phyloP scores from a whole-genome alignment of 2,797 vertebrate genomes.

The Clarias fuscus region DNA sequence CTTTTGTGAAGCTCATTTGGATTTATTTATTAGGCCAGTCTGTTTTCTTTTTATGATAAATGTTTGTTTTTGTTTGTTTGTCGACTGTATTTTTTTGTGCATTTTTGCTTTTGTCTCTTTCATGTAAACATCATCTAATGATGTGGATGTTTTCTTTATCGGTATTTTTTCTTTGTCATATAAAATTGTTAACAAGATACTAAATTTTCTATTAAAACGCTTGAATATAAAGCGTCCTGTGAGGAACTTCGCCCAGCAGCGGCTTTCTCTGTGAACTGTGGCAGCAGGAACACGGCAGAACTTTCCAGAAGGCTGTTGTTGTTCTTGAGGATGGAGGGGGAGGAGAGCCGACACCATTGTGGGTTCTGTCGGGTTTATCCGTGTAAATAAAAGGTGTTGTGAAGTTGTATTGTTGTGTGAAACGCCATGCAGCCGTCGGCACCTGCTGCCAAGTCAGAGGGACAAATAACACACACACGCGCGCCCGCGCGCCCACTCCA shows the following conservation, averaged over 20 bases:
- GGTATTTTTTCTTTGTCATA: not conserved
- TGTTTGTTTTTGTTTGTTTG: no score
- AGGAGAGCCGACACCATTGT: not conserved
- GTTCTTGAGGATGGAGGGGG: not conserved
- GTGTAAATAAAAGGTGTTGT: not conserved
- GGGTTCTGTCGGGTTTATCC: not conserved
- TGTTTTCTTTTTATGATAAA: no score
- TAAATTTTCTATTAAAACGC: not conserved
- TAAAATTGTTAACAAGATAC: not conserved
- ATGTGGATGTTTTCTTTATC: not conserved
- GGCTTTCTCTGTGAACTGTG: not conserved
- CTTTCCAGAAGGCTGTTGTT: not conserved
- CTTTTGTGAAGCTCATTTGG: no score
- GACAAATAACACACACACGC: not conserved
- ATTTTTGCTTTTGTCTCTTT: no score
- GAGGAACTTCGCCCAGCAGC: not conserved
- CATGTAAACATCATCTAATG: no score
- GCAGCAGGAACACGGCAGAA: not conserved
- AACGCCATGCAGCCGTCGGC: not conserved
- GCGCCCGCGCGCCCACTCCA: not conserved
- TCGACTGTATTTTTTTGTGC: no score
- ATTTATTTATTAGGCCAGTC: no score
- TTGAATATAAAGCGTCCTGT: not conserved
- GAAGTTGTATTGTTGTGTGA: not conserved
- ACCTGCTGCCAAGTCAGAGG: constrained; percentile 21